These are phyloP conservation scores for Iguana delicatissima DNA, from an alignment of 2,797 vertebrate genomes.

Conservation along the genomic window DNA sequence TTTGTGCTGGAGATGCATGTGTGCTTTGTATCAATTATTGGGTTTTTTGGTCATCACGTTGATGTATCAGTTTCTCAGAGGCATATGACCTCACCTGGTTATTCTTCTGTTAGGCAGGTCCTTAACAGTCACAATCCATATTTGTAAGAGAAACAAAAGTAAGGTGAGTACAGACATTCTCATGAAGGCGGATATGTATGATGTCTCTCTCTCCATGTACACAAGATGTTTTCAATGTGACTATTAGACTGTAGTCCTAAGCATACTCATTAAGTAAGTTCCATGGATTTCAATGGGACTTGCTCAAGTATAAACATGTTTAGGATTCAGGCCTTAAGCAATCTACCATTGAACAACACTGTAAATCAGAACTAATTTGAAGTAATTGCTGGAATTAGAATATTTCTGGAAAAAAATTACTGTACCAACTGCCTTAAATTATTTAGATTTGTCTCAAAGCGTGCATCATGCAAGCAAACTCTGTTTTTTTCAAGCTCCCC, in stretches of 20 bases:
- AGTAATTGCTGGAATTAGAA: background rate
- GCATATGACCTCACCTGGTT: background rate
- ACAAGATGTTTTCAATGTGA: background rate
- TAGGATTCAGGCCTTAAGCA: background rate
- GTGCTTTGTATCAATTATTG: conserved; percentile 22
- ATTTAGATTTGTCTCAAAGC: background rate
- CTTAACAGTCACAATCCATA: background rate
- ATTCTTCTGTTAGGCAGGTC: conserved; percentile 7
- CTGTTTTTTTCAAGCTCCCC: background rate
- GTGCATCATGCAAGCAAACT: background rate
- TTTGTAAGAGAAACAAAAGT: background rate
- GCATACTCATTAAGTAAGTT: background rate
- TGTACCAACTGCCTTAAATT: background rate
- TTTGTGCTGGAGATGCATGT: background rate
- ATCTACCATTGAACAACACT: background rate
- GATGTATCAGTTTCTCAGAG: background rate
- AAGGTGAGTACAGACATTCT: background rate
- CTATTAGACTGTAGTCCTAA: background rate
- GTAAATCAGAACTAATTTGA: background rate
- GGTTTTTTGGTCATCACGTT: background rate
- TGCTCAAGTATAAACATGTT: background rate
- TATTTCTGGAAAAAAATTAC: background rate
- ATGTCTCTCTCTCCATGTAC: background rate
- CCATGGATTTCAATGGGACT: background rate
- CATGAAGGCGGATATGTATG: background rate